phyloP scores from a whole-genome alignment of 92 coral and sea anemone species.

The Nematostella vectensis region DNA sequence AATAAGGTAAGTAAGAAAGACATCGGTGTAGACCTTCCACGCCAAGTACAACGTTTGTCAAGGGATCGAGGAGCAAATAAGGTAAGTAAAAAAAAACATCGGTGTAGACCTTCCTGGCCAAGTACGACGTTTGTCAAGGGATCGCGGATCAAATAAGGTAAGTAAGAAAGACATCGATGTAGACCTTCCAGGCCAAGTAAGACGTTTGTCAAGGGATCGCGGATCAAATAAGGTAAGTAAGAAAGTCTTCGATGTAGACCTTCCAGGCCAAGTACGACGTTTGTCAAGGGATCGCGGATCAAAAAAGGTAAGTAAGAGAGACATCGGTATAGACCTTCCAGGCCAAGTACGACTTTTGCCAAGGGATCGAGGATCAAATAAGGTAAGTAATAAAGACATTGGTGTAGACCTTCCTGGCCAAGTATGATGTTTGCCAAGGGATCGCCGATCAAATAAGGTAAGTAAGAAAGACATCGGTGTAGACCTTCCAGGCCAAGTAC shows the following conservation, averaged over 20 bases:
- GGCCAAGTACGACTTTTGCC: conserved; percentile 58
- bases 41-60: not conserved
- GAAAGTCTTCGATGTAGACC: no score
- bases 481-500: no score
- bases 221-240: conserved; percentile 56
- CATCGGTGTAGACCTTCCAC: no score
- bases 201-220: conserved; percentile 58
- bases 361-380: conserved; percentile 60
- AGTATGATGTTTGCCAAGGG: conserved; percentile 57
- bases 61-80: no score
- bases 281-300: not conserved
- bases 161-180: not conserved
- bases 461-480: not conserved
- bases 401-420: conserved; percentile 52
- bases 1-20: conserved; percentile 51
- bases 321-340: no score
- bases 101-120: conserved; percentile 71
- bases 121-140: conserved; percentile 59
- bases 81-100: no score
- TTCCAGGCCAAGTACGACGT: no score
- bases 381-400: conserved; percentile 43
- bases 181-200: conserved; percentile 59
- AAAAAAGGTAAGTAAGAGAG: no score
- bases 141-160: conserved; percentile 68
- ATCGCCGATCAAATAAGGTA: conserved; percentile 66